Conservation (phyloP, 2,797 vertebrate species). For the Bradypodion ventrale region DNA sequence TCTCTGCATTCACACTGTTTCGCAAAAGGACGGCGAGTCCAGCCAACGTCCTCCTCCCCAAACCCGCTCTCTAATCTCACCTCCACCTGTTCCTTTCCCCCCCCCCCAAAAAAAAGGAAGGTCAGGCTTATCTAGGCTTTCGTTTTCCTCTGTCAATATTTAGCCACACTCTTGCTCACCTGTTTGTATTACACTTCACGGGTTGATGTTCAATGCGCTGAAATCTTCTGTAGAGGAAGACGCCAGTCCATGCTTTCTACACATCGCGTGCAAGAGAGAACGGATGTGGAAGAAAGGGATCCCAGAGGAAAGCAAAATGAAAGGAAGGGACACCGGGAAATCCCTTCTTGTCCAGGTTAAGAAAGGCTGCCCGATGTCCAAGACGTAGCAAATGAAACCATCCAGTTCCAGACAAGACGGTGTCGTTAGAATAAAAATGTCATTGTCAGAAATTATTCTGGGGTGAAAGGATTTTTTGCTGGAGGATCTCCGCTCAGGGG, state of each 20-base stretch:
- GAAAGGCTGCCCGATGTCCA: too few relatives aligned
- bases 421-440: too few relatives aligned
- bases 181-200: neutral
- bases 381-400: too few relatives aligned
- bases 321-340: neutral
- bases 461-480: too few relatives aligned
- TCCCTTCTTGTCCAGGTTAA: neutral
- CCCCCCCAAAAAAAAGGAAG: conserved; percentile 28
- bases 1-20: too few relatives aligned
- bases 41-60: too few relatives aligned
- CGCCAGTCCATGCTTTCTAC: neutral
- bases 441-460: too few relatives aligned
- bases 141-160: conserved; percentile 66
- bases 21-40: too few relatives aligned
- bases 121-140: conserved; percentile 61
- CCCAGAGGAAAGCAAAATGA: too few relatives aligned
- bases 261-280: neutral
- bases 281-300: neutral
- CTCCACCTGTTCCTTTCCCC: conserved; percentile 50
- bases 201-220: conserved; percentile 26
- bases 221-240: neutral
- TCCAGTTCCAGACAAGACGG: too few relatives aligned
- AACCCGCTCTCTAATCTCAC: neutral
- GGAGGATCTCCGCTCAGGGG: too few relatives aligned
- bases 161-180: conserved; percentile 53